Evolutionary conservation across 1,140 invertebrate species (phyloP), one percentile per base, ranked within the genome.

Genomic region (Pachypeltis micranthus): DNA sequence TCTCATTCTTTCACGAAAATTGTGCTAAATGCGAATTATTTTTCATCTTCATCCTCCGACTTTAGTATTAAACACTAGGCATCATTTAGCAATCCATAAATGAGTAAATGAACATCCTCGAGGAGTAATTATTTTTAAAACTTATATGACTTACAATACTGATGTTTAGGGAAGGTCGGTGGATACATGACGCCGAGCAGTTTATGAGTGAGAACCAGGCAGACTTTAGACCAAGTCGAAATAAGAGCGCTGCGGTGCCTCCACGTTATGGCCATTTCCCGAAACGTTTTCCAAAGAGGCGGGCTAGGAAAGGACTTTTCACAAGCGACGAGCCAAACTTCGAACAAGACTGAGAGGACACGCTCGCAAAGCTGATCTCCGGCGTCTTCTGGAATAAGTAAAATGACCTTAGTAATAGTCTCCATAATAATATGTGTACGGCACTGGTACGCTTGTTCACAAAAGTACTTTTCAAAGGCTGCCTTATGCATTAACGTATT

Each of bases 151-250:
- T 74, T 74, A 90, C 87, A 82, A 71, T 90, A 85, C 78, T 88
- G 90, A 67, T 94, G 76, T 70, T 86, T 85, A 0, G 92, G 91
- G 78, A 91, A 95, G 44, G 83, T 78, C 14, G 88, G 83, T 1
- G 91, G 92, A 76, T 94, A 95, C 83, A 95, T 91, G 71, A 93
- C 88, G 65, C 83, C 80, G 2, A 97, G 76, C 23, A 96, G 78
- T 57, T 85, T 79, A 14, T 88, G 84, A 0, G 93, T 96, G 10
- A 98, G 80, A 0, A 88, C 86, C 24, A 95, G 78, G 75, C 93
- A 96, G 14, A 96, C 88, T 58, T 92, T 81, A 74, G 93, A 92
- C 95, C 95, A 98, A 73, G 97, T 93, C 72, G 93, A 88, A 4
- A 96, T 85, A 0, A 98, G 79, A 44, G 91, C 89, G 54, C 91